Percentiles rank a stretch among this genome's conserved stretches.
Conservation (phyloP, 2,888 invertebrate genomes). For the Eurois occulta region DNA sequence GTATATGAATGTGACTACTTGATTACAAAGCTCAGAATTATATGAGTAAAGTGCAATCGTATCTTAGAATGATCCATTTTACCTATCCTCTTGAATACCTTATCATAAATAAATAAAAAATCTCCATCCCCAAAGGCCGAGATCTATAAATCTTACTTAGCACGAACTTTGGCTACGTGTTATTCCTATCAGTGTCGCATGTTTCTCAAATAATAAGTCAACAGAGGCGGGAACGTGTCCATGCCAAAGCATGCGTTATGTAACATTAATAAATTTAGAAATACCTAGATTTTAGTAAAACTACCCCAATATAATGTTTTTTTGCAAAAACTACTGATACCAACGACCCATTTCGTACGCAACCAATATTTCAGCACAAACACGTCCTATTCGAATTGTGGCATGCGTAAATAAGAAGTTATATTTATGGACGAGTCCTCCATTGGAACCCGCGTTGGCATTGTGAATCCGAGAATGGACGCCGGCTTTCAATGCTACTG, state of each 20-base stretch:
- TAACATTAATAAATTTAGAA: not conserved
- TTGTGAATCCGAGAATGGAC: conserved; percentile 51
- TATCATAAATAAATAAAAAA: too few relatives aligned
- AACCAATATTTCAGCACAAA: conserved; percentile 50
- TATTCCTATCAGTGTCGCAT: not conserved
- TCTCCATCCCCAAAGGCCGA: not conserved
- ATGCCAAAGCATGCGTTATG: not conserved
- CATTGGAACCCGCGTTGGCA: conserved; percentile 25
- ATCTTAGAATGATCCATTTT: too few relatives aligned
- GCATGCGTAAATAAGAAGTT: conserved; percentile 59
- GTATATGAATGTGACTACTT: too few relatives aligned
- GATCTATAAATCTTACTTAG: not conserved
- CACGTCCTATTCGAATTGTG: conserved; percentile 45
- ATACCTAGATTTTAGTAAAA: not conserved
- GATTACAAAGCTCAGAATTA: too few relatives aligned
- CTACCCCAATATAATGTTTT: not conserved
- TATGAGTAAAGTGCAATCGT: too few relatives aligned
- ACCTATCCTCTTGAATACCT: too few relatives aligned
- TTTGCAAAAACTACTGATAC: conserved; percentile 10
- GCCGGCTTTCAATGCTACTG: conserved; percentile 34
- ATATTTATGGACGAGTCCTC: conserved; percentile 56
- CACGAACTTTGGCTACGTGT: not conserved
- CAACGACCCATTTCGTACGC: conserved; percentile 35
- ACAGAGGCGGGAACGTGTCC: not conserved
- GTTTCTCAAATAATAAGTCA: not conserved